Percentiles rank a stretch among this genome's conserved stretches.
phyloP scores from a whole-genome alignment of 1,140 invertebrate genomes.

The Aphaenogaster floridana region DNA sequence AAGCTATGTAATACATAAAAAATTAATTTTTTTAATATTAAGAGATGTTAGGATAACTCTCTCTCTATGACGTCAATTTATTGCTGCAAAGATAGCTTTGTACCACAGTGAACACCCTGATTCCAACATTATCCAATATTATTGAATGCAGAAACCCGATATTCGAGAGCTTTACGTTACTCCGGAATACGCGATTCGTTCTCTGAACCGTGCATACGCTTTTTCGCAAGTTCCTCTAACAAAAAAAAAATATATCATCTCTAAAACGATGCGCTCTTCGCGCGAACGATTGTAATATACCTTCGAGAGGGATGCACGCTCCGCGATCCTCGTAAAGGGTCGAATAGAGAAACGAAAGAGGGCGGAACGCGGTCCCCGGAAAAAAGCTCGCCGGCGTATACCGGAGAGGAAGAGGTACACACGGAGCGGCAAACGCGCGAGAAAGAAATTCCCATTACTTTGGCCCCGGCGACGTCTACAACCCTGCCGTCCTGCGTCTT shows the following conservation, averaged over 20 bases:
- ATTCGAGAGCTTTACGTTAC: not conserved
- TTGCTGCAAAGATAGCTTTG: not conserved
- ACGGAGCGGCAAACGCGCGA: conserved; percentile 75
- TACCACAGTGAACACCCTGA: not conserved
- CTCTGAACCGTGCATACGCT: not conserved
- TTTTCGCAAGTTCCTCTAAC: not conserved
- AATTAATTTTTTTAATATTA: not conserved
- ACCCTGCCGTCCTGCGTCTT: conserved; percentile 65
- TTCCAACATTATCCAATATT: not conserved
- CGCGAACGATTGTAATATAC: conserved; percentile 51
- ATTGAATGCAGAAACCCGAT: not conserved
- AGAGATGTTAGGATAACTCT: not conserved
- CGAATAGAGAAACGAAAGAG: conserved; percentile 25
- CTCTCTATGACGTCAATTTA: not conserved
- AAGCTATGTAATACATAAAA: not conserved
- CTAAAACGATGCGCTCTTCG: conserved; percentile 28
- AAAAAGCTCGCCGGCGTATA: conserved; percentile 37
- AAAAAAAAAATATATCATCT: conserved; percentile 20
- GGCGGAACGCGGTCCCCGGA: conserved; percentile 5
- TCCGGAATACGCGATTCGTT: not conserved
- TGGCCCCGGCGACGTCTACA: conserved; percentile 76
- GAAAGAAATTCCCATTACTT: conserved; percentile 84
- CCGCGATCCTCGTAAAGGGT: conserved; percentile 60
- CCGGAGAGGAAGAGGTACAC: conserved; percentile 68
- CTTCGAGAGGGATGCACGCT: conserved; percentile 17